These are phyloP conservation scores for Bungarus multicinctus DNA, from an alignment of 2,113 vertebrate genomes.

Conservation along the genomic window DNA sequence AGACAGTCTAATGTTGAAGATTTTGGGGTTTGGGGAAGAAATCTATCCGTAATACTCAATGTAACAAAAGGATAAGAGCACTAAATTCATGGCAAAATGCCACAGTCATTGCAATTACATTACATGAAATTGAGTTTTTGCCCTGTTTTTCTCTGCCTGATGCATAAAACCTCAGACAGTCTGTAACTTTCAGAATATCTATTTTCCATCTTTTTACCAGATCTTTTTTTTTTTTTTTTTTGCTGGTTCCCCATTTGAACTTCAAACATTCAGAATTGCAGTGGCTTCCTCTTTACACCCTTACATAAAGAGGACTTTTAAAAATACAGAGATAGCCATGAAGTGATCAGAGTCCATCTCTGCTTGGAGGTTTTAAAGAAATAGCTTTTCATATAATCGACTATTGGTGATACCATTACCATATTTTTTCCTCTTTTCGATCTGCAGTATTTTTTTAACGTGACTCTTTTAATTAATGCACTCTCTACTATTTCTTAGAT, in stretches of 20 bases:
- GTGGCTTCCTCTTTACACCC: neutral
- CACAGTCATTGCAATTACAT: neutral
- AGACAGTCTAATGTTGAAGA: no score
- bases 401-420: neutral
- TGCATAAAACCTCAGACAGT: neutral
- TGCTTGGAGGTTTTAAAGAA: neutral
- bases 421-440: neutral
- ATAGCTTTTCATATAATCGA: neutral
- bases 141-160: neutral
- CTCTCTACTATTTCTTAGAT: neutral
- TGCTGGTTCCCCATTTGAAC: neutral
- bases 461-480: neutral
- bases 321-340: neutral
- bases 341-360: neutral
- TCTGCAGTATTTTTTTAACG: neutral
- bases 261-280: neutral
- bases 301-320: neutral
- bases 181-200: neutral
- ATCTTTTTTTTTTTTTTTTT: no score
- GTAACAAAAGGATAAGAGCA: neutral
- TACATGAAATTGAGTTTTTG: neutral
- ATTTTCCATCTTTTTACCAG: neutral
- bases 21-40: no score
- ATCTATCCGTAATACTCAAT: neutral
- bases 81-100: neutral